Conservation (phyloP, 2,113 vertebrate genomes). For the Indicator indicator region DNA sequence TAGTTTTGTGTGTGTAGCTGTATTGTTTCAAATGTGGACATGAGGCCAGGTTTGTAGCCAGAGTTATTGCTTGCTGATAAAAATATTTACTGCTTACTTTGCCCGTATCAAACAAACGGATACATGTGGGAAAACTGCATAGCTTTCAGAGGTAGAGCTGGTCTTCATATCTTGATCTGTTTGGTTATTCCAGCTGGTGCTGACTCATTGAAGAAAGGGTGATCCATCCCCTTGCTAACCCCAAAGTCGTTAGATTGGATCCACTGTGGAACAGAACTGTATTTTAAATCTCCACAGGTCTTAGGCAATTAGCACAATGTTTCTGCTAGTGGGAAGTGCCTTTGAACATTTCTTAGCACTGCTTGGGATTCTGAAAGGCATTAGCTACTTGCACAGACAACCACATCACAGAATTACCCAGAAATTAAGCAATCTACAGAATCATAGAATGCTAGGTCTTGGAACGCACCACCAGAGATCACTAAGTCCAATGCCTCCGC, state of each 20-base stretch:
- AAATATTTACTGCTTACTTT: background rate
- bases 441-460: too few species aligned
- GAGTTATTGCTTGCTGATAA: background rate
- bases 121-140: background rate
- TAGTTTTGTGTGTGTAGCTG: rapidly evolving
- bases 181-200: background rate
- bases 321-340: background rate
- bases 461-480: too few species aligned
- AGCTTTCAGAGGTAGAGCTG: background rate
- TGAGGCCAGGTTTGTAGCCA: background rate
- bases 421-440: background rate
- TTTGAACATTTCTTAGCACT: background rate
- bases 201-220: background rate
- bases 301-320: background rate
- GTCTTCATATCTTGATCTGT: background rate
- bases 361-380: background rate
- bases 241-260: background rate
- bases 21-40: background rate
- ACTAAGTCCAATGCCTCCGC: too few species aligned
- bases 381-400: background rate
- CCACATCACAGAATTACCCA: background rate
- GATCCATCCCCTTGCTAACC: background rate
- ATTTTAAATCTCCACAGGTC: background rate
- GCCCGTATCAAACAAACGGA: background rate
- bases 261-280: background rate